A percentile compares a stretch with the other conserved stretches of the same genome.
These are phyloP conservation scores for Hymenochirus boettgeri DNA, from an alignment of 2,113 vertebrate species.

Conservation along the genomic window DNA sequence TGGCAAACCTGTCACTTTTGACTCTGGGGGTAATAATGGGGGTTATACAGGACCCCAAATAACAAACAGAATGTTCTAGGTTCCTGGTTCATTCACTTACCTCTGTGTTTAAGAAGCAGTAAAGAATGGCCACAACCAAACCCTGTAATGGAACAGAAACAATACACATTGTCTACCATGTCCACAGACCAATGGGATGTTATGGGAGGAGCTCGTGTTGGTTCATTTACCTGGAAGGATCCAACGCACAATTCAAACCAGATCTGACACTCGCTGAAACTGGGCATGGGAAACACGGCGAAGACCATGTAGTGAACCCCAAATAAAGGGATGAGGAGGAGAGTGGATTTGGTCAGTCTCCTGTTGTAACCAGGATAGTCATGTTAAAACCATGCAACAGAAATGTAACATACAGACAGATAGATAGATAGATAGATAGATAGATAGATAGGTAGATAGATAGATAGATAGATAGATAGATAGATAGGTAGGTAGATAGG, in stretches of 20 bases:
- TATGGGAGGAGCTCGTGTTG: no score
- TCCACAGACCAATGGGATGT: no score
- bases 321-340: conserved; percentile 88
- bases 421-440: no score
- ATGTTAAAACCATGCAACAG: no score
- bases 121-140: conserved; percentile 79
- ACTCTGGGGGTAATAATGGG: conserved; percentile 29
- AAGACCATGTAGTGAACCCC: conserved; percentile 88
- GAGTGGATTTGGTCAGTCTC: conserved; percentile 86
- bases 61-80: no score
- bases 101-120: conserved; percentile 89
- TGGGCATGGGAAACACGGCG: conserved; percentile 64
- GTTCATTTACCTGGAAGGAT: conserved; percentile 81
- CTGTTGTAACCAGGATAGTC: conserved; percentile 61
- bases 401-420: no score
- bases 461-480: no score
- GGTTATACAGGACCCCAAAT: no score
- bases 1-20: background rate
- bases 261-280: conserved; percentile 71
- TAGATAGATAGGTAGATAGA: no score
- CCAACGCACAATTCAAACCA: conserved; percentile 83
- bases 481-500: no score
- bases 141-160: conserved; percentile 62
- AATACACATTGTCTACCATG: background rate
- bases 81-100: no score